Conservation (phyloP, 2,888 invertebrate genomes). For the Caenorhabditis parvicauda region DNA sequence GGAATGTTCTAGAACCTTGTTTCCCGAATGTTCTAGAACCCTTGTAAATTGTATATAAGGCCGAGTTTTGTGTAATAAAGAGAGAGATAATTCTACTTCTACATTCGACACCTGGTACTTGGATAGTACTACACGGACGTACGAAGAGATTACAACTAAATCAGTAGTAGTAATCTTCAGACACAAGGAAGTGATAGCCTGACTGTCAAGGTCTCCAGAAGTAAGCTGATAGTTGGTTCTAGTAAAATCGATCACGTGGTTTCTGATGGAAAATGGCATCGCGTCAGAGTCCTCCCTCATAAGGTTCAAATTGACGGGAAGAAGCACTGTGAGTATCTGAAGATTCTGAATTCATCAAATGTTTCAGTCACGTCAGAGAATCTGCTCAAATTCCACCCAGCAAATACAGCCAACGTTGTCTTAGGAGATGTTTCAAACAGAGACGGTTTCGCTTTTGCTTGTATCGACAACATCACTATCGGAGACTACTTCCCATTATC, state of each 20-base stretch:
- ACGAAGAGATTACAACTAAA: too few relatives aligned
- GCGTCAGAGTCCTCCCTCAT: conserved; percentile 23
- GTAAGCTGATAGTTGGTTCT: conserved; percentile 23
- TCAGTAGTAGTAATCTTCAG: conserved; percentile 3
- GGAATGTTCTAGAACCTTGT: too few relatives aligned
- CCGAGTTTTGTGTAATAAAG: too few relatives aligned
- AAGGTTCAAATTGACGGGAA: conserved; percentile 32
- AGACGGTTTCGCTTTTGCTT: conserved; percentile 14
- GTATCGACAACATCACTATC: conserved; percentile 25
- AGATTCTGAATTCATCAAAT: not conserved
- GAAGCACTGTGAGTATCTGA: conserved; percentile 19
- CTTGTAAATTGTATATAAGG: too few relatives aligned
- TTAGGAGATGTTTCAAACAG: conserved; percentile 18
- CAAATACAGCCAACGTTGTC: conserved; percentile 5
- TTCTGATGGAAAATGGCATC: conserved; percentile 40
- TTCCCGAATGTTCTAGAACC: too few relatives aligned
- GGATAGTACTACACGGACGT: too few relatives aligned
- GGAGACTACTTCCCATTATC: conserved; percentile 28
- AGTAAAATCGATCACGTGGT: conserved; percentile 28
- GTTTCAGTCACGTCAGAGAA: conserved; percentile 13
- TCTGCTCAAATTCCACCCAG: conserved; percentile 14
- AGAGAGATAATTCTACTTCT: too few relatives aligned
- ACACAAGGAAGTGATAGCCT: conserved; percentile 8
- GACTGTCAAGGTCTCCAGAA: conserved; percentile 17
- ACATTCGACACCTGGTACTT: too few relatives aligned